Base-by-base conservation (phyloP, 2,797 vertebrate species). In the Eutrigla gurnardus region DNA sequence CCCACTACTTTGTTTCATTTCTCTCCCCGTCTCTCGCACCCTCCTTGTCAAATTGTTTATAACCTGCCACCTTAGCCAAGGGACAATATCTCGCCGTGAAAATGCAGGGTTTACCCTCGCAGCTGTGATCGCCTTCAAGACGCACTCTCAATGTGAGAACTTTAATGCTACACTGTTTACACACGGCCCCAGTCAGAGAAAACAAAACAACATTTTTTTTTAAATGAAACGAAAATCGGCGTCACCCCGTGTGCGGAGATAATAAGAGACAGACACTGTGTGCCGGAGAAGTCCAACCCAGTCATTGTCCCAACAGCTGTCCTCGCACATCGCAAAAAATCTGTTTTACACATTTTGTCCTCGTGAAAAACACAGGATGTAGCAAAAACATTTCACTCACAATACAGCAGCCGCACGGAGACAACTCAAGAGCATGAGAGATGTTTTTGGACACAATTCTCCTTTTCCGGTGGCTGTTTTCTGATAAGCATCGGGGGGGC, bases 401-500 rank as follows among this genome's bases (percentile, higher is more conserved):
- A 89, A 70, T 59, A 47, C 35, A 46, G 39, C 9, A 47, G 77
- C 47, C 39, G 59, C 80, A 68, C 13, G 1, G 54, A 62, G 32
- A 75, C 73, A 85, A 73, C 49, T 50, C 35, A 39, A 82, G 43
- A 71, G 62, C 35, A 12, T 46, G 36, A 68, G 65, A 85, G 67
- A 61, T 57, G 45, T 72, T 33, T 76, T 64, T 57, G 73, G 75
- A 73, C 62, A 59, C 71, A 78, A 83, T 50, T 68, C n/a, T 70
- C 5, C 18, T 46, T 65, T 80, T 63, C 66, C 67, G 3, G 64
- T 52, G 67, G 54, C 77, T 77, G 63, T 67, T 65, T 49, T 57
- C 75, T 77, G 85, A 86, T 85, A 87, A 87, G 86, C 81, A 89
- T 87, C 71, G 58, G 25, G 32, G 17, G 46, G 40, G 37, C 55